Evolutionary conservation across 2,113 vertebrate genomes (phyloP), one percentile per base, ranked within the genome.

Genomic region (Pomatorhinus ruficollis): DNA sequence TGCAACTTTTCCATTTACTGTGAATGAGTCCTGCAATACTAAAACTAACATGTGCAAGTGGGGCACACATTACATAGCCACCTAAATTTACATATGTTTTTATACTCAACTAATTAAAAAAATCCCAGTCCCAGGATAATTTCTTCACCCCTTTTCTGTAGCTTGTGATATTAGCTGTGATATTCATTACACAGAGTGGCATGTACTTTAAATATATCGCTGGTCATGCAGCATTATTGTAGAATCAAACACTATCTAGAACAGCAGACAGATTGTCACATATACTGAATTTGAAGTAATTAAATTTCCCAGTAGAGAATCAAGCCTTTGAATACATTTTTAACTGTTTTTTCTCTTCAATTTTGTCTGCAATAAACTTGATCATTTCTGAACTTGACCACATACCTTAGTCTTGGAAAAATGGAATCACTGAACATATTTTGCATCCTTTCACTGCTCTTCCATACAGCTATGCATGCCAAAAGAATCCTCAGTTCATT

Each of bases 301-400:
- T 87, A 57, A 15, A n/a, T 16, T 87, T 35, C 8, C 2, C n/a
- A 47, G 10, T 23, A 76, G 28, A 86, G 6, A 83, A 87, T 22
- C 27, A 44, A 25, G 8, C 37, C 12, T 82, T 50, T 16, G 13
- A 72, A 76, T 69, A 42, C 1, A 57, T 72, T 83, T 81, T 70
- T 4, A 57, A 61, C 24, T 15, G 7, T 30, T 76, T 75, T 70
- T 93, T 77, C 4, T 75, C 80, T 92, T 64, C 59, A 25, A 39
- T 97, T 96, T 97, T 89, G 76, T 90, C 63, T 83, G 4, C 66
- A 35, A 56, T 66, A 65, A n/a, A 17, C 49, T 89, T 89, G 81
- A 81, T 70, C 22, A 22, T 83, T 74, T 77, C 42, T 49, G 39
- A 83, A 77, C 28, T 24, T 74, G 71, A 52, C n/a, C 30, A 59